Conservation (phyloP, 92 coral and sea anemone species). For the Zoanthus sansibaricus region DNA sequence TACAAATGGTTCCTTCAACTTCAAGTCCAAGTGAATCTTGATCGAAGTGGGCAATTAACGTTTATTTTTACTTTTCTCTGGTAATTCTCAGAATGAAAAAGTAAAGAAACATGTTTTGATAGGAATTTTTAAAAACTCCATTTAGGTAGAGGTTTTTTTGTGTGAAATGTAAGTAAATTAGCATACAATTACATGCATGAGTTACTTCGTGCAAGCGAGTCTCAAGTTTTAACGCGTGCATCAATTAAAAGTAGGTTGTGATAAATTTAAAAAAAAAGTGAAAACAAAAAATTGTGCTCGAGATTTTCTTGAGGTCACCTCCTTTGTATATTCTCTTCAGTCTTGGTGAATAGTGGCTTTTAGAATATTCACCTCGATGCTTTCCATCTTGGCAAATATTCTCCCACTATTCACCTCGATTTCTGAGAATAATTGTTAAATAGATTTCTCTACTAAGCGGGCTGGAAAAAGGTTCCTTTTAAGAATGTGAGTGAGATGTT, state of each 20-base stretch:
- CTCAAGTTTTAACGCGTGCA: slow-evolving; percentile 31
- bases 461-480: neutral
- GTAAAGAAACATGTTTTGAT: slow-evolving; percentile 30
- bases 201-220: slow-evolving; percentile 36
- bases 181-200: slow-evolving; percentile 36
- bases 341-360: slow-evolving; percentile 48
- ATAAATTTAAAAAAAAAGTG: slow-evolving; percentile 23
- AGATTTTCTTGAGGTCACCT: slow-evolving; percentile 39
- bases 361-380: slow-evolving; percentile 55
- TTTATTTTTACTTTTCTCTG: slow-evolving; percentile 26
- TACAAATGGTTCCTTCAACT: slow-evolving; percentile 34
- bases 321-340: slow-evolving; percentile 49
- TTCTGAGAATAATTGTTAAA: slow-evolving; percentile 15
- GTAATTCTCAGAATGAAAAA: slow-evolving; percentile 28
- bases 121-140: slow-evolving; percentile 36
- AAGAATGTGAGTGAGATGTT: slow-evolving; percentile 17
- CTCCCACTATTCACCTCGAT: slow-evolving; percentile 10
- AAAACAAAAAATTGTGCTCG: slow-evolving; percentile 37
- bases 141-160: slow-evolving; percentile 37
- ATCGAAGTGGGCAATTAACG: slow-evolving; percentile 29
- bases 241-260: slow-evolving; percentile 31
- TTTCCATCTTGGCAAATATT: slow-evolving; percentile 44
- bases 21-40: slow-evolving; percentile 35
- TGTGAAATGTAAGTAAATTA: slow-evolving; percentile 39
- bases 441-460: neutral